Evolutionary conservation across 2,888 invertebrate species (phyloP).

Genomic region (Noctuana brunneofusca): DNA sequence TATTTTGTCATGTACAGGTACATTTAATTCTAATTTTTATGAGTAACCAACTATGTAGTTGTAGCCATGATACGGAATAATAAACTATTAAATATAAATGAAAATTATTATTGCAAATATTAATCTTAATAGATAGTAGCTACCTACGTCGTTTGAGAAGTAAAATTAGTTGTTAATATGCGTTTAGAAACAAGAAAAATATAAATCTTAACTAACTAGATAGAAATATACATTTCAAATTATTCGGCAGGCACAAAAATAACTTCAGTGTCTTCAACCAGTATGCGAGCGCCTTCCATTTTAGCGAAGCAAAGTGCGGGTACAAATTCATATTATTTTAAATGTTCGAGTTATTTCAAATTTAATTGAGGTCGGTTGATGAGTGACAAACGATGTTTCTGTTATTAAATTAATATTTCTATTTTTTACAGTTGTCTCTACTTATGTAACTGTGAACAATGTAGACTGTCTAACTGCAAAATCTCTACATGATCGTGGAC

Average conservation of each 20-base stretch:
- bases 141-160: no score
- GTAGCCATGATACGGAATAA: no score
- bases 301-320: conserved; percentile 29
- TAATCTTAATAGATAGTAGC: no score
- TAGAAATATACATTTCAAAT: conserved; percentile 1
- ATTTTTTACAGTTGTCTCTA: conserved; percentile 31
- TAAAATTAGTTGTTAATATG: no score
- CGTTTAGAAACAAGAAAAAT: no score
- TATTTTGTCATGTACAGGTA: conserved; percentile 42
- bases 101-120: no score
- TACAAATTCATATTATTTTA: not conserved
- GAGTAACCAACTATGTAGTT: no score
- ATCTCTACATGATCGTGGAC: conserved; percentile 33
- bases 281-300: conserved; percentile 34
- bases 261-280: conserved; percentile 41
- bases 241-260: conserved; percentile 41
- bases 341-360: not conserved
- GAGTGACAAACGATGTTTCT: no score
- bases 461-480: conserved; percentile 36
- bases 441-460: conserved; percentile 23
- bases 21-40: no score
- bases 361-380: not conserved
- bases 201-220: no score
- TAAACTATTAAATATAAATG: no score
- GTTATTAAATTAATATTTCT: no score